These are phyloP conservation scores for Hyperopisus bebe DNA, from an alignment of 2,113 vertebrate genomes.

Conservation along the genomic window DNA sequence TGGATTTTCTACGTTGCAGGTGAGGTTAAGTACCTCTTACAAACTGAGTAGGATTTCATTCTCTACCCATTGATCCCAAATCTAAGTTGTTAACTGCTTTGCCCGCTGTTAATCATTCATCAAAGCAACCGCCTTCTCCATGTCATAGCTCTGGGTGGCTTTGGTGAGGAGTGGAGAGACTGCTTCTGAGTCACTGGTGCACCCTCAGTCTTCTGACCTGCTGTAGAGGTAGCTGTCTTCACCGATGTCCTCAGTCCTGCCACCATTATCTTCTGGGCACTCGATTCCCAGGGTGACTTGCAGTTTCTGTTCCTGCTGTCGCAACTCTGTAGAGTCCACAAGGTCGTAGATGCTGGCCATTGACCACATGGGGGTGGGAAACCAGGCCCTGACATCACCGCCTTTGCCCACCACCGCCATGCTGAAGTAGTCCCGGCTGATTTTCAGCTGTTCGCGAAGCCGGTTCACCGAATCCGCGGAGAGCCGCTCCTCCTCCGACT, in stretches of 20 bases:
- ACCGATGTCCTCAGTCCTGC: slow-evolving; percentile 37
- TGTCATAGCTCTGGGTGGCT: not conserved
- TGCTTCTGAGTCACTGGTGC: not conserved
- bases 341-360: slow-evolving; percentile 64
- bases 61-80: not conserved
- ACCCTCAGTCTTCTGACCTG: slow-evolving; percentile 36
- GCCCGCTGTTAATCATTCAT: not conserved
- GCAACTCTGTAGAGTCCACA: slow-evolving; percentile 64
- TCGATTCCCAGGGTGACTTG: slow-evolving; percentile 61
- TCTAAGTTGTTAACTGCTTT: not conserved
- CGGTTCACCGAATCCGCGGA: slow-evolving; percentile 48
- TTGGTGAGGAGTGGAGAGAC: not conserved
- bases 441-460: slow-evolving; percentile 60
- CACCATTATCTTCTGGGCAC: slow-evolving; percentile 48
- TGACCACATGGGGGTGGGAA: slow-evolving; percentile 64
- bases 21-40: not conserved
- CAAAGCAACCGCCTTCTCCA: not conserved
- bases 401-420: slow-evolving; percentile 68
- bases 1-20: not conserved
- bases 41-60: not conserved
- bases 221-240: slow-evolving; percentile 46
- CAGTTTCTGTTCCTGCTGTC: slow-evolving; percentile 59
- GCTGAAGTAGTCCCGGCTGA: slow-evolving; percentile 64
- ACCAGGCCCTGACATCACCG: slow-evolving; percentile 62
- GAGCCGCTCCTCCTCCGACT: slow-evolving; percentile 53